These are phyloP conservation scores for Drosophila quinaria DNA, from an alignment of 2,888 invertebrate genomes.

Conservation along the genomic window DNA sequence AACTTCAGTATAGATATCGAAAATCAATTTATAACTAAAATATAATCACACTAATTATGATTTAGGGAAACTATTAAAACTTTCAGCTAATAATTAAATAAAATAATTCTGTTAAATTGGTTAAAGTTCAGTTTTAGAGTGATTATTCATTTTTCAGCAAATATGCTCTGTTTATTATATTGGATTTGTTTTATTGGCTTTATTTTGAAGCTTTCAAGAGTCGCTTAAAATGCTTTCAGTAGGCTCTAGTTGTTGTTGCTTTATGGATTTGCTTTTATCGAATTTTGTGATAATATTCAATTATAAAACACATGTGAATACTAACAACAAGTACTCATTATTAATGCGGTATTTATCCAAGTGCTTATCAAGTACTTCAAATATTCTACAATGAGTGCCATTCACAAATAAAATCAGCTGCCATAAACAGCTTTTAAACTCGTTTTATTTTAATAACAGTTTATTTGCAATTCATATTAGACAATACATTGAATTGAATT, in stretches of 20 bases:
- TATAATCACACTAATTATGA: too few relatives aligned
- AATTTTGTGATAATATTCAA: neutral
- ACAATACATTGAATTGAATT: neutral
- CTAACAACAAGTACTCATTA: neutral
- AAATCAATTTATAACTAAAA: too few relatives aligned
- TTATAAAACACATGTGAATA: neutral
- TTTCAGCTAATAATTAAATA: too few relatives aligned
- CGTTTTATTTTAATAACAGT: neutral
- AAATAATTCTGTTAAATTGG: too few relatives aligned
- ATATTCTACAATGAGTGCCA: constrained; percentile 7
- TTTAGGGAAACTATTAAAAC: neutral
- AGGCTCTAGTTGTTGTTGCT: neutral
- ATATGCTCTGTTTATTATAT: too few relatives aligned
- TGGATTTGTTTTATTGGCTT: neutral
- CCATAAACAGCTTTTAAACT: neutral
- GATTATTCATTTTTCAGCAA: too few relatives aligned
- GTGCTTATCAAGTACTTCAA: constrained; percentile 28
- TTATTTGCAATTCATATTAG: neutral
- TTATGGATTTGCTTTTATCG: neutral
- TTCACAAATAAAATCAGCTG: constrained; percentile 12
- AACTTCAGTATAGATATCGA: too few relatives aligned
- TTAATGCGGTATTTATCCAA: constrained; percentile 8
- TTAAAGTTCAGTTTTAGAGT: too few relatives aligned
- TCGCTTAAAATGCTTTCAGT: neutral
- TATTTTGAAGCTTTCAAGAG: neutral